phyloP scores from a whole-genome alignment of 2,888 invertebrate species.

The Sabatieria punctata region DNA sequence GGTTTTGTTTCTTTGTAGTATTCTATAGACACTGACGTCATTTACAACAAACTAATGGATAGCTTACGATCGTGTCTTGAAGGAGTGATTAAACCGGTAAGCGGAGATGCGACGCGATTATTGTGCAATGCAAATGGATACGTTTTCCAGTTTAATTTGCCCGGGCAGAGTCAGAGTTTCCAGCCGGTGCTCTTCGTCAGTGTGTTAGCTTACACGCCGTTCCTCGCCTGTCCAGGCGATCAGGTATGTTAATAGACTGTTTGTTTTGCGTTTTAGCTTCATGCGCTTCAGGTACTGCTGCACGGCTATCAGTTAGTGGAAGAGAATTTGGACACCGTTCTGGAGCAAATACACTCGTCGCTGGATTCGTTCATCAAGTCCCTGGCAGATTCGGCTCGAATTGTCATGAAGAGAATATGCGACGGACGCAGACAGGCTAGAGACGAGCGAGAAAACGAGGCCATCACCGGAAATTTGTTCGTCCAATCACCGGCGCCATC shows the following conservation, averaged over 20 bases:
- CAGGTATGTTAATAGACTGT: slow-evolving; percentile 37
- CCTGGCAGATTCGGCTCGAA: slow-evolving; percentile 18
- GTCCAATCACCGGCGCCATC: too few species aligned
- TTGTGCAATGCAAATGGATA: slow-evolving; percentile 7
- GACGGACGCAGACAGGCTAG: slow-evolving; percentile 8
- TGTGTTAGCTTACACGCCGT: slow-evolving; percentile 57
- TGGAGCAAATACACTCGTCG: slow-evolving; percentile 43
- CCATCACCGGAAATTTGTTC: slow-evolving; percentile 3
- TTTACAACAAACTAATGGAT: slow-evolving; percentile 31
- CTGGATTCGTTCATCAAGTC: slow-evolving; percentile 44
- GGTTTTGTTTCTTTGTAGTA: slow-evolving; percentile 25
- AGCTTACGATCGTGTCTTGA: slow-evolving; percentile 30
- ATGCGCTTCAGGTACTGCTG: slow-evolving; percentile 17
- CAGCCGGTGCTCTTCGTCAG: slow-evolving; percentile 53
- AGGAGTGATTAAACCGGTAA: slow-evolving; percentile 33
- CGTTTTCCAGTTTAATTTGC: slow-evolving; percentile 47
- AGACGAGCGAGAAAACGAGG: not conserved
- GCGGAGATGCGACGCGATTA: slow-evolving; percentile 5
- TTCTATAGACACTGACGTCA: slow-evolving; percentile 29
- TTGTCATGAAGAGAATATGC: slow-evolving; percentile 11
- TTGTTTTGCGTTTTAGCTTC: not conserved
- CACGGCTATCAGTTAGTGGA: slow-evolving; percentile 46
- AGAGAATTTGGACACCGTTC: slow-evolving; percentile 44
- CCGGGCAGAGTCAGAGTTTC: slow-evolving; percentile 44
- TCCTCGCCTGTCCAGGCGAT: slow-evolving; percentile 51